Conservation (phyloP, 2,888 invertebrate genomes). For the Dendrolimus pini region DNA sequence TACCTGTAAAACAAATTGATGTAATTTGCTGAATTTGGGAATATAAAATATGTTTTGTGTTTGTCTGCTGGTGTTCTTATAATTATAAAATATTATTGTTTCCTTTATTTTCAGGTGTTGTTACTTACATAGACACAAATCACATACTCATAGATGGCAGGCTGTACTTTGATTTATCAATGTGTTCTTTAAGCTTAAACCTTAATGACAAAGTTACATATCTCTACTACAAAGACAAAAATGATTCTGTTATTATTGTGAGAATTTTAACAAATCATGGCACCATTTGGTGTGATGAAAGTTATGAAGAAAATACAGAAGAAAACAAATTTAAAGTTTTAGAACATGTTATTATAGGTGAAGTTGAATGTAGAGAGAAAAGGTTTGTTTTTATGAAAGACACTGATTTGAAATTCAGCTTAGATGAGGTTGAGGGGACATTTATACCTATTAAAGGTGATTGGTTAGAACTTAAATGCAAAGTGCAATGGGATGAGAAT, state of each 20-base stretch:
- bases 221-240: conserved; percentile 64
- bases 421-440: conserved; percentile 78
- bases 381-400: conserved; percentile 66
- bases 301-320: conserved; percentile 40
- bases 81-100: background rate
- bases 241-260: conserved; percentile 67
- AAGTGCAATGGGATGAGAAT: conserved; percentile 77
- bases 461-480: conserved; percentile 79
- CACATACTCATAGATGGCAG: conserved; percentile 78
- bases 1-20: too few relatives aligned
- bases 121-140: conserved; percentile 72
- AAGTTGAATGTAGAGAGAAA: conserved; percentile 45
- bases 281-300: conserved; percentile 64
- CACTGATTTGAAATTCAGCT: conserved; percentile 73
- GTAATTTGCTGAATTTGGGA: too few relatives aligned
- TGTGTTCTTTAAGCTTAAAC: conserved; percentile 43
- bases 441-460: conserved; percentile 84
- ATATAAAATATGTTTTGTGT: too few relatives aligned
- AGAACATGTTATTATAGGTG: conserved; percentile 52
- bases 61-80: too few relatives aligned
- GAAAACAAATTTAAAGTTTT: conserved; percentile 40
- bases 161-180: conserved; percentile 67
- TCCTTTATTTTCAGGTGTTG: conserved; percentile 58
- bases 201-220: conserved; percentile 76
- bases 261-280: conserved; percentile 75